Evolutionary conservation across 2,797 vertebrate species (phyloP).

Genomic region (Myotis pilosus): DNA sequence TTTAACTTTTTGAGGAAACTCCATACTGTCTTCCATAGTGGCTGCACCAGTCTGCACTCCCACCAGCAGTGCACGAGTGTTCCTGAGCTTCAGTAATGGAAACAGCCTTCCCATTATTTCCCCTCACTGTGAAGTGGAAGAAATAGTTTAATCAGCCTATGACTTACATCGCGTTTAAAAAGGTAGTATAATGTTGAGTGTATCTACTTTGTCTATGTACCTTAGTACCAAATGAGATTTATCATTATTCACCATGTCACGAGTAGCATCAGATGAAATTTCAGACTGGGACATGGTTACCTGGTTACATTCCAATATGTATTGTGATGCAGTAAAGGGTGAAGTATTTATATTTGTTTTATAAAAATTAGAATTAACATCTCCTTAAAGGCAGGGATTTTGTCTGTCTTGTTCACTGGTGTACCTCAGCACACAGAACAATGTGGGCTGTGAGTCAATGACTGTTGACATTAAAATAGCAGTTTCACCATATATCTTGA

Average conservation of each 20-base stretch:
- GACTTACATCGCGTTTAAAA: background rate
- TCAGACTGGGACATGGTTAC: background rate
- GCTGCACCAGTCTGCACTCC: no score
- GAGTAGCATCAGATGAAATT: conserved; percentile 1
- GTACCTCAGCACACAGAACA: background rate
- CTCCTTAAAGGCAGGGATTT: background rate
- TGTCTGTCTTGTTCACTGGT: background rate
- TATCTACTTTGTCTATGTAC: background rate
- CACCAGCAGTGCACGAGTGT: no score
- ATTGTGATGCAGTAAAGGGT: background rate
- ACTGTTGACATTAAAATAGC: background rate
- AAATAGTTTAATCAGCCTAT: background rate
- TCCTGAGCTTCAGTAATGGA: background rate
- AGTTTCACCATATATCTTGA: background rate
- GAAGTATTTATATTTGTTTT: background rate
- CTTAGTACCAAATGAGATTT: conserved; percentile 34
- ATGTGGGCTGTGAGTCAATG: background rate
- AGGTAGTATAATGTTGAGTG: background rate
- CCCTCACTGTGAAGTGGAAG: background rate
- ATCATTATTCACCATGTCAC: background rate
- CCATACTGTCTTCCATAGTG: no score
- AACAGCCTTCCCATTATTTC: background rate
- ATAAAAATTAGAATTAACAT: conserved; percentile 26
- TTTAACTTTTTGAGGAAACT: no score
- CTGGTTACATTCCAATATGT: background rate